These are phyloP conservation scores for Hystrix brachyura DNA, from an alignment of 2,113 vertebrate genomes.

Conservation along the genomic window DNA sequence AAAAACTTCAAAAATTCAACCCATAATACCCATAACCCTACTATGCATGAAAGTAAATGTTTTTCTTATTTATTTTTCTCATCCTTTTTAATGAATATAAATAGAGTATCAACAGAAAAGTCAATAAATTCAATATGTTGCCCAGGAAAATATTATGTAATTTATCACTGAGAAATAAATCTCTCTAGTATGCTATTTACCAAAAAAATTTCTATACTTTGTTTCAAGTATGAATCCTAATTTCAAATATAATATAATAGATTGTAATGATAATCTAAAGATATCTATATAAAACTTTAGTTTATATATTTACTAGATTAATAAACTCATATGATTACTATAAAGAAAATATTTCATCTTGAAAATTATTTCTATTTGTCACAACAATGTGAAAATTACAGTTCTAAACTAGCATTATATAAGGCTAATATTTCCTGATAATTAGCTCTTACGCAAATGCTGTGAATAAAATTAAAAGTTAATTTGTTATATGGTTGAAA, in stretches of 20 bases:
- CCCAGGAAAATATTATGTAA: not conserved
- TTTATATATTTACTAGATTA: not conserved
- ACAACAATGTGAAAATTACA: not conserved
- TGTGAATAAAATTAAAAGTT: not conserved
- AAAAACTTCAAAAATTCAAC: not conserved
- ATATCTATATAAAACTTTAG: not conserved
- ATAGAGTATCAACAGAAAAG: not conserved
- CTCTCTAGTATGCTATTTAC: not conserved
- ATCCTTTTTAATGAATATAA: not conserved
- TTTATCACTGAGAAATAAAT: not conserved
- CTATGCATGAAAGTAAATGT: not conserved
- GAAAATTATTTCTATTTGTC: slow-evolving; percentile 2
- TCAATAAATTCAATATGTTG: slow-evolving; percentile 17
- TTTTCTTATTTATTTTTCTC: not conserved
- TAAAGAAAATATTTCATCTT: not conserved
- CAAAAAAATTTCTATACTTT: not conserved
- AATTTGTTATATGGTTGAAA: not conserved
- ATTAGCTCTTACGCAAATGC: not conserved
- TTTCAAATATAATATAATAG: not conserved
- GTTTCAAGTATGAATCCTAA: not conserved
- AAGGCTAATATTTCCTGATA: not conserved
- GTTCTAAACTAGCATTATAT: not conserved
- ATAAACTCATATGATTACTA: not conserved
- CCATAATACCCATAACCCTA: not conserved
- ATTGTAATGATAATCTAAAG: not conserved